Evolutionary conservation across 2,888 invertebrate species (phyloP), one percentile per base, ranked within the genome.

Genomic region (Mactromeris polynyma): DNA sequence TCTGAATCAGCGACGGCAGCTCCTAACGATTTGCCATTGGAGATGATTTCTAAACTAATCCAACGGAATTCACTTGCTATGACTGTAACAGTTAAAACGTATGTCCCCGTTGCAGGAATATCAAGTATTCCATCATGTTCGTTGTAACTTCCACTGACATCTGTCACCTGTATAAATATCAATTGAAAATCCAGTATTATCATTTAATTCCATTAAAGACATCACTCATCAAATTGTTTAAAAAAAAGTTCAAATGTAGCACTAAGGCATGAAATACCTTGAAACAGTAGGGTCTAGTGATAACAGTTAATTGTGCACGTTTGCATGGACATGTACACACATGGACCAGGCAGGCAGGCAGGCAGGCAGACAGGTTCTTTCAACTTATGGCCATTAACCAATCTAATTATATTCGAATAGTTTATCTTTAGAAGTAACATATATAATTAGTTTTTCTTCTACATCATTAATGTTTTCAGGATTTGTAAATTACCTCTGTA

Each of bases 101-200:
- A 85, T 14, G 36, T 77, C 2, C 84, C 84, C 6, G 84, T 79
- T 11, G 58, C 51, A 3, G 84, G 84, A 54, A 79, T 79, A 54
- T 85, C 84, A 26, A 85, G 79, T 69, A 85, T 85, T 38, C 84
- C 78, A 58, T 85, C 84, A 6, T 78, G 84, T 19, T 14, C n/a
- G 36, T 85, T 85, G 26, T 78, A 85, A 21, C 79, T 38, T 36
- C 51, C 78, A 19, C 84, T 78, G 31, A 79, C 19, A 40, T 85
- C 77, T 14, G 79, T 78, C 19, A 54, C 78, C 83, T 77, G 36
- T 7, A 84, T 46, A 11, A 33, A 42, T 78, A 36, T 19, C 9
- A n/a, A 6, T 78, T 36, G 36, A 21, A 21, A 31, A 21, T 17
- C 6, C n/a, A 64, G 6, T 64, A 31, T 31, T 21, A 46, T 14